These are phyloP conservation scores for Micromesistius poutassou DNA, from an alignment of 2,797 vertebrate species.

Conservation along the genomic window DNA sequence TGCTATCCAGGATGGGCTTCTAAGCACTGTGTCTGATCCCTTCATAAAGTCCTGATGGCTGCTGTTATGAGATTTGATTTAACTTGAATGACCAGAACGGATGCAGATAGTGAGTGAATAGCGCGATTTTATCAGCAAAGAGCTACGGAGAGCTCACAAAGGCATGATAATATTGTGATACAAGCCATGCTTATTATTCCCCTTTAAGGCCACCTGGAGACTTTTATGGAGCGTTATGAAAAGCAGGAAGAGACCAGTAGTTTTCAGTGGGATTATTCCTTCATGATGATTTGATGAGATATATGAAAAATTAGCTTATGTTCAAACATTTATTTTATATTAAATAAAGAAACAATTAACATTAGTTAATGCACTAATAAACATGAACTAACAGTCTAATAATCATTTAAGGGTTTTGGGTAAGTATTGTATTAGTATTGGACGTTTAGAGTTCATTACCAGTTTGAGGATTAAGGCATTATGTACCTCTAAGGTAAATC, in stretches of 20 bases:
- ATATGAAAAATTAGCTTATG: background rate
- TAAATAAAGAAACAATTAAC: background rate
- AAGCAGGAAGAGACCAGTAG: background rate
- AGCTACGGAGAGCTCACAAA: background rate
- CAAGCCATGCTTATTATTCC: background rate
- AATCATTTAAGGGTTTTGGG: too few relatives aligned
- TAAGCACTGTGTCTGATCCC: background rate
- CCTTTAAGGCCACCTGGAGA: background rate
- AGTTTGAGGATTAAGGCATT: background rate
- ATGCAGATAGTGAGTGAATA: background rate
- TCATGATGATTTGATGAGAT: background rate
- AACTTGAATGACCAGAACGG: background rate
- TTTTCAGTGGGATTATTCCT: background rate
- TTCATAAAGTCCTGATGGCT: background rate
- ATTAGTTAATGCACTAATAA: too few relatives aligned
- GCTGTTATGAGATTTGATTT: background rate
- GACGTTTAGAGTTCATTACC: background rate
- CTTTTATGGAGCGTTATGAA: background rate
- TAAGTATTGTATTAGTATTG: background rate
- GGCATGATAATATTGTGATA: background rate
- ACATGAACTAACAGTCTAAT: too few relatives aligned
- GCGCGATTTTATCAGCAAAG: background rate
- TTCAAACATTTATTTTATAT: background rate
- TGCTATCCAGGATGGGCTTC: background rate
- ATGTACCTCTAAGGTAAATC: background rate